Base-by-base conservation (phyloP, 2,797 vertebrate species). In the Acanthiza pusilla region DNA sequence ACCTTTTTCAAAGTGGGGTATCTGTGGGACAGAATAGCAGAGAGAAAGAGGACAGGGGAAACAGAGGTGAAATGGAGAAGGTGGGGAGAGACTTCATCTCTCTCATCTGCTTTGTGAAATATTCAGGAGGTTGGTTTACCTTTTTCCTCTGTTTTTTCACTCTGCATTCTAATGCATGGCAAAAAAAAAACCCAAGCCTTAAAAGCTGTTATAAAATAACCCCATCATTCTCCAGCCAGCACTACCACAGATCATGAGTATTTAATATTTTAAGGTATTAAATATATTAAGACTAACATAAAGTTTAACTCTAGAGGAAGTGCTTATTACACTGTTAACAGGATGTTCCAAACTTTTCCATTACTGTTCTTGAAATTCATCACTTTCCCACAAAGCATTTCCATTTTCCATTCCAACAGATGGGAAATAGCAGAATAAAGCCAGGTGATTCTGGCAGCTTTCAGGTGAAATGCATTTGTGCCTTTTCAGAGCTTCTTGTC, bases 181-280 rank as follows among this genome's bases (percentile, higher is more conserved):
- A 63, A 12, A 38, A 74, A 74, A 72, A n/a, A n/a, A 83, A 13
- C 14, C 45, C 36, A 36, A 77, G 54, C 45, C 62, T 85, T 88
- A 85, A 85, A 83, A 91, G 72, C 65, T 87, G 42, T 88, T 84
- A 71, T 45, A 55, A 88, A 79, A 79, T 42, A 70, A 91, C 61
- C 2, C 23, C 48, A 32, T 70, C 60, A 7, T 85, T 77, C 25
- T 74, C 29, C 50, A 76, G 13, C 32, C 62, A 82, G 74, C 71
- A 51, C 63, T 89, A 30, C 34, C 38, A 51, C 32, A 67, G 85
- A 11, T 34, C 27, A 63, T 91, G 53, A 94, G 80, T 95, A 66
- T 89, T 96, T 92, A 34, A 92, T 85, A 62, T 72, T 85, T 62
- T 71, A 83, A 86, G 36, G 43, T 88, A 90, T 61, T 88, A 60